Base-by-base conservation (phyloP, 64 coral and sea anemone species). In the Montipora cactus region DNA sequence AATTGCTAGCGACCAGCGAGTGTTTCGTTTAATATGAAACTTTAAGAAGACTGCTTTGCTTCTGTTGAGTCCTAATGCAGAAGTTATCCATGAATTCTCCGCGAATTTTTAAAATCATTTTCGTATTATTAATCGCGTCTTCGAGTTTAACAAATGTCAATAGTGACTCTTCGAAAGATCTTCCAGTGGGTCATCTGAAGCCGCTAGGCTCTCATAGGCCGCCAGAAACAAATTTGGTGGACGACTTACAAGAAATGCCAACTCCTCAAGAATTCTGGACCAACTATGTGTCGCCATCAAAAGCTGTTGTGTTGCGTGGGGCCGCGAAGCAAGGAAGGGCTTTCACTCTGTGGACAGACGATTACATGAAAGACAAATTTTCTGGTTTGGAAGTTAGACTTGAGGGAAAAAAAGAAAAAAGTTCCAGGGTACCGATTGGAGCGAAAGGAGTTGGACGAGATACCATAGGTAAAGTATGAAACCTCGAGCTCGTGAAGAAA, bases 321-420 rank as follows among this genome's bases (percentile, higher is more conserved):
- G 96, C 93, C 0, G 96, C 96, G 0, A 98, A 95, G 80, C 78
- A 92, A 21, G 68, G 89, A 10, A 87, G 73, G 59, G 96, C 93
- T 12, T 95, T 98, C 37, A 98, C 89, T 0, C 21, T 83, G 55
- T 98, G 96, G 96, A 98, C 96, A 1, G 93, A 98, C 19, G 79
- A 92, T 21, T 98, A 92, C 49, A 15, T 98, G 45, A 89, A 86
- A 73, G 64, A 88, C 48, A 87, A 95, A 45, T 98, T 90, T 89
- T 93, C 93, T 3, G 89, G 95, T 49, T 90, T 98, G 21, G 96
- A 98, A 78, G 89, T 98, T 69, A 76, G 96, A 14, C 93, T 98
- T 4, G 96, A 98, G 72, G 89, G 69, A 37, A 97, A 97, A 64
- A 94, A 94, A 50, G 96, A 97, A 82, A 97, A 97, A 14, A 94